A percentile compares a stretch with the other conserved stretches of the same genome.
Evolutionary conservation across 2,113 vertebrate genomes (phyloP).

Genomic region (Sinocyclocheilus rhinocerous): DNA sequence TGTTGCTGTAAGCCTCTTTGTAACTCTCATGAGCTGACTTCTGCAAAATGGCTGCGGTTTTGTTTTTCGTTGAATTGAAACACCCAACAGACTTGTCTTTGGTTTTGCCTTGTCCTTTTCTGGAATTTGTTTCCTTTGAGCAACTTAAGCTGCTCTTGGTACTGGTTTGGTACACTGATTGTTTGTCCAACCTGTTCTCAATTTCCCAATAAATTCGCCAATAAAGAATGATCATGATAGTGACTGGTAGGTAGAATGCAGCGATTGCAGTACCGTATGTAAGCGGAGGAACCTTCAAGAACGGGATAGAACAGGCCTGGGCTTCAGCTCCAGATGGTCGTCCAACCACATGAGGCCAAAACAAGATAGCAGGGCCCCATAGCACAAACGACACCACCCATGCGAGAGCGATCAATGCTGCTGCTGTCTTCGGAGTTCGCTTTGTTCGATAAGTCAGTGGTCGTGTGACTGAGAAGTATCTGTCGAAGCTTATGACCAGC

Average conservation of each 20-base stretch:
- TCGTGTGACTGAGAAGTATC: slow-evolving; percentile 81
- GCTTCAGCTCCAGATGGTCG: slow-evolving; percentile 64
- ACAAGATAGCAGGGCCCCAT: slow-evolving; percentile 81
- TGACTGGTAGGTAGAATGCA: slow-evolving; percentile 81
- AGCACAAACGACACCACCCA: slow-evolving; percentile 81
- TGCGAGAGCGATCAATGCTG: slow-evolving; percentile 75
- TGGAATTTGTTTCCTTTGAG: slow-evolving; percentile 56
- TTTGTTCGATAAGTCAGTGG: slow-evolving; percentile 80
- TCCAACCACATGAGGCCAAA: slow-evolving; percentile 79
- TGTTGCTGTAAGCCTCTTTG: slow-evolving; percentile 57
- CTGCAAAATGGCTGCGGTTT: not conserved
- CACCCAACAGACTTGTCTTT: slow-evolving; percentile 33
- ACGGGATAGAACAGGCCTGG: slow-evolving; percentile 76
- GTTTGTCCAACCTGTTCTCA: slow-evolving; percentile 62
- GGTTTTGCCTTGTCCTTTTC: not conserved
- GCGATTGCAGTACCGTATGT: slow-evolving; percentile 81
- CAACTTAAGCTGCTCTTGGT: slow-evolving; percentile 72
- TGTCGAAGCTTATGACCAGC: slow-evolving; percentile 82
- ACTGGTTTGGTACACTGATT: slow-evolving; percentile 54
- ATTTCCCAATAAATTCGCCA: slow-evolving; percentile 82
- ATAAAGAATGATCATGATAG: slow-evolving; percentile 80
- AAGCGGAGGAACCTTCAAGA: slow-evolving; percentile 76
- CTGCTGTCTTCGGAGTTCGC: slow-evolving; percentile 75
- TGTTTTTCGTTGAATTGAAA: slow-evolving; percentile 55
- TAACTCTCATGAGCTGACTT: slow-evolving; percentile 32